Base-by-base conservation (phyloP, 2,888 invertebrate genomes). In the Dioctria linearis region DNA sequence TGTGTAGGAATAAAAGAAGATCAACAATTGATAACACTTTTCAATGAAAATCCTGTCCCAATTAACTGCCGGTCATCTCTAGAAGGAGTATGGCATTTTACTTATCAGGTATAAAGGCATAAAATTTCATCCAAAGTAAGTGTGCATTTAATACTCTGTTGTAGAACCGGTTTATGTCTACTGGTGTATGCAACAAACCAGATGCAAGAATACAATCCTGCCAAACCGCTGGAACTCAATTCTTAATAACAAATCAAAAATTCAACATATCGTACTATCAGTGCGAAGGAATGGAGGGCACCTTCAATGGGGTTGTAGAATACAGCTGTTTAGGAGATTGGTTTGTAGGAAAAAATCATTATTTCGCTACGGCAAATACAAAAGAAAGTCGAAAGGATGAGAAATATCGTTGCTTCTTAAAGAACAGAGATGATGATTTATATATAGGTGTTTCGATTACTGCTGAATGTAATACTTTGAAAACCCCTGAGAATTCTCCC, bases 1-100 rank as follows among this genome's bases (percentile, higher is more conserved):
- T 97, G 97, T 85, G 89, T 90, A 82, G 92, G 92, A 6, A 90
- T 97, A 46, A 93, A 93, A 84, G 91, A 92, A 8, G 94, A 96
- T 86, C 95, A 96, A 85, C 95, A 96, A 85, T 89, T 96, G 3
- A 92, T 94, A 73, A 97, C 97, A 13, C 88, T 97, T 81, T 97
- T 97, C 86, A 95, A 96, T 61, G 96, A 97, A 86, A 97, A 97
- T 89, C 95, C 94, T 88, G 93, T 95, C 1, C 96, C 97, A 54
- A 93, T 97, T 2, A 97, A 97, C 89, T 98, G 97, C 86, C 92
- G 97, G 81, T 96, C 97, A 3, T 96, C 97, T 5, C 90, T 98
- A 57, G 97, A 98, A 91, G 97, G 97, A 80, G 97, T 97, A n/a
- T 98, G 97, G 97, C 96, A 96, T 85, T 98, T 98, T 90, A 94